phyloP scores from a whole-genome alignment of 1,140 invertebrate genomes.

The Reticulitermes speratus region DNA sequence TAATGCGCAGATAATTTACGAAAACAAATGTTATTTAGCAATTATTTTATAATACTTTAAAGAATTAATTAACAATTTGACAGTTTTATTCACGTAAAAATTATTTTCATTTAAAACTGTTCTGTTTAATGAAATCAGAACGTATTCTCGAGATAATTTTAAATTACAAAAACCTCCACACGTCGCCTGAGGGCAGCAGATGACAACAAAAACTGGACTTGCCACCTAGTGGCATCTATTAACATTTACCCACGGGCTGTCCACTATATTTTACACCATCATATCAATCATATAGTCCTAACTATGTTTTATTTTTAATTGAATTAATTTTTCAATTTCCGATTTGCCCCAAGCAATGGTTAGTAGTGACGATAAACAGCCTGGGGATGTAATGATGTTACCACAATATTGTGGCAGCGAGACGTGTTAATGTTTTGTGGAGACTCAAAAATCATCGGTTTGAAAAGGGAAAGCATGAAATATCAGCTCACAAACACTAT shows the following conservation, averaged over 20 bases:
- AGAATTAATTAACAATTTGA: too few relatives aligned
- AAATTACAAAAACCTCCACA: background rate
- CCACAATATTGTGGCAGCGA: too few relatives aligned
- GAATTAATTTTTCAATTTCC: conserved; percentile 4
- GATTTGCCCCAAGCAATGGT: background rate
- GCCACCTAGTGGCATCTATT: conserved; percentile 9
- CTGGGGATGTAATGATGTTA: background rate
- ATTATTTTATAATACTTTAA: too few relatives aligned
- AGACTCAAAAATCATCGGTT: too few relatives aligned
- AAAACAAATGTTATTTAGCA: too few relatives aligned
- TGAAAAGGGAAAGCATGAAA: too few relatives aligned
- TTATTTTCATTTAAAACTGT: too few relatives aligned
- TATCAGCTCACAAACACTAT: too few relatives aligned
- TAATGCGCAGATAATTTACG: too few relatives aligned
- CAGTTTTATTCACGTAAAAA: too few relatives aligned
- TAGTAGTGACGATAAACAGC: background rate
- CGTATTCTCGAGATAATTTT: background rate
- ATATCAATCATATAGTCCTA: background rate
- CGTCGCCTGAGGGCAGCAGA: background rate
- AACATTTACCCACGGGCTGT: background rate
- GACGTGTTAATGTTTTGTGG: too few relatives aligned
- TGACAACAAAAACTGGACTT: background rate
- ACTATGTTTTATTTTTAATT: conserved; percentile 11
- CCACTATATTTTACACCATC: conserved; percentile 2
- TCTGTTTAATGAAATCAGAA: background rate